Evolutionary conservation across 2,888 invertebrate species (phyloP).

Genomic region (Acanthopleura granulata): DNA sequence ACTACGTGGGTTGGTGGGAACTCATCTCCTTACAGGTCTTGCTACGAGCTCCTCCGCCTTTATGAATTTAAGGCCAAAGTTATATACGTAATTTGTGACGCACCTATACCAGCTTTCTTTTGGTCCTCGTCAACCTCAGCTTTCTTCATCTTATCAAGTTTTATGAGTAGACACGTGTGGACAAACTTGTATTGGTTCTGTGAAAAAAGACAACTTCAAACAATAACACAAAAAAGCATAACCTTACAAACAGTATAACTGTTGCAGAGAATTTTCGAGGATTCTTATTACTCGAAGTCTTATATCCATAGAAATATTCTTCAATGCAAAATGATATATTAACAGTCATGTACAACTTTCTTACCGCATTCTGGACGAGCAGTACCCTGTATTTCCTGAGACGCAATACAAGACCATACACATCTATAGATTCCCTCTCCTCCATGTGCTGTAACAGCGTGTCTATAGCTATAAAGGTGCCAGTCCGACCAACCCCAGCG

Average conservation of each 20-base stretch:
- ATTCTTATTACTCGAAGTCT: no score
- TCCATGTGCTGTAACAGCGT: conserved; percentile 15
- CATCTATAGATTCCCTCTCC: conserved; percentile 9
- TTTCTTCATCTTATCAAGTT: conserved; percentile 11
- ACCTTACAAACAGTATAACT: no score
- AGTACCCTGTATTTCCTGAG: conserved; percentile 17
- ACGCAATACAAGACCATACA: conserved; percentile 6
- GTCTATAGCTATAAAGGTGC: conserved; percentile 3
- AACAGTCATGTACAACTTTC: not conserved
- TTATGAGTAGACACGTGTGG: not conserved
- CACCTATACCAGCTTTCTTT: not conserved
- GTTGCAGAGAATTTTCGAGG: no score
- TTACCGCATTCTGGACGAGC: conserved; percentile 6
- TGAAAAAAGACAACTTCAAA: not conserved
- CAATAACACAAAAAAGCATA: no score
- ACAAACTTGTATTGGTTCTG: conserved; percentile 15
- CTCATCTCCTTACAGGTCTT: no score
- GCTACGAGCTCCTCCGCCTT: no score
- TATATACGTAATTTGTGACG: not conserved
- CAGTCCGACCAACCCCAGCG: not conserved
- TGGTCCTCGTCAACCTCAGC: conserved; percentile 5
- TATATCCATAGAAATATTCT: no score
- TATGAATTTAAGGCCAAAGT: no score
- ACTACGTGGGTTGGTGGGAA: no score
- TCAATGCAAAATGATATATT: no score